phyloP scores from a whole-genome alignment of 2,888 invertebrate genomes.

The Trilocha varians region DNA sequence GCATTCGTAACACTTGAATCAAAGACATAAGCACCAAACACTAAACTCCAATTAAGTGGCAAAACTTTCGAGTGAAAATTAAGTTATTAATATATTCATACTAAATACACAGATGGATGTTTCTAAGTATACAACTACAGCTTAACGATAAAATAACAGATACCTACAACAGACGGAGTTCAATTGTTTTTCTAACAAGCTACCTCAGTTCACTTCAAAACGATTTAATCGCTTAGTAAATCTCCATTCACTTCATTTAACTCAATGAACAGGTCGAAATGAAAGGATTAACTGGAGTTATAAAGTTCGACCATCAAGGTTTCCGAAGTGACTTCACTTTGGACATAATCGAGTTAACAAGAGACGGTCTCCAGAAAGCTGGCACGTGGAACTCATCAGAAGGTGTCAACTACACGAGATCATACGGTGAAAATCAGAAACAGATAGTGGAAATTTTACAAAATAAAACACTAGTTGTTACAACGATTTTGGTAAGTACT shows the following conservation, averaged over 20 bases:
- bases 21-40: too few relatives aligned
- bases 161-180: too few relatives aligned
- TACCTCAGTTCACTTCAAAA: too few relatives aligned
- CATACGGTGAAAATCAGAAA: conserved; percentile 87
- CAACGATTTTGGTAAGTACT: conserved; percentile 93
- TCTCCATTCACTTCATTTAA: conserved; percentile 20
- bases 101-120: too few relatives aligned
- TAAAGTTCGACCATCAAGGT: conserved; percentile 95
- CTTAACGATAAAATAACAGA: too few relatives aligned
- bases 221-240: too few relatives aligned
- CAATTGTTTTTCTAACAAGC: too few relatives aligned
- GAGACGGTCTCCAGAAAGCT: conserved; percentile 87
- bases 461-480: conserved; percentile 92
- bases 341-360: conserved; percentile 91
- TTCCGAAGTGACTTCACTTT: conserved; percentile 92
- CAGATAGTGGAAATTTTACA: conserved; percentile 92
- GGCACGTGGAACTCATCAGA: conserved; percentile 92
- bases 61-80: too few relatives aligned
- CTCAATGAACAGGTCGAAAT: conserved; percentile 83
- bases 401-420: conserved; percentile 90
- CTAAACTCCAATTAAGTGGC: too few relatives aligned
- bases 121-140: too few relatives aligned
- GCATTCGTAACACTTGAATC: too few relatives aligned
- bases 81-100: too few relatives aligned
- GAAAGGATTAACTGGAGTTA: conserved; percentile 92